A percentile compares a stretch with the other conserved stretches of the same genome.
These are phyloP conservation scores for Chaetophractus vellerosus DNA, from an alignment of 2,797 vertebrate genomes.

Conservation along the genomic window DNA sequence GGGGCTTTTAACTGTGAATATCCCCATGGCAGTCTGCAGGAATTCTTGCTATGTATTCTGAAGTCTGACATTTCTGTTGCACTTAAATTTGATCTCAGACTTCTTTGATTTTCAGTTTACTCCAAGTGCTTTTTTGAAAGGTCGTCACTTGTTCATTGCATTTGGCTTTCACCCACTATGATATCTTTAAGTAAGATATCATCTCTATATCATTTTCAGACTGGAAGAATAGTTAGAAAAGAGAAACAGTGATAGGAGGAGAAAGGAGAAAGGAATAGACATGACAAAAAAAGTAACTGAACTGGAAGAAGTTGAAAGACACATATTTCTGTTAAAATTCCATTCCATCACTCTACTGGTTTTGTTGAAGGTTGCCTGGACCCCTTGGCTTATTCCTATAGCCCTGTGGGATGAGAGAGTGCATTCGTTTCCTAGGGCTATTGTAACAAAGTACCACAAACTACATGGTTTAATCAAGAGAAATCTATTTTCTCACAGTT, in stretches of 20 bases:
- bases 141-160: slow-evolving; percentile 48
- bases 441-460: too few relatives aligned
- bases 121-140: slow-evolving; percentile 67
- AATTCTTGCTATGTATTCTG: slow-evolving; percentile 65
- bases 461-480: too few relatives aligned
- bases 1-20: slow-evolving; percentile 73
- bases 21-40: slow-evolving; percentile 49
- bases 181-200: slow-evolving; percentile 63
- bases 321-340: slow-evolving; percentile 45
- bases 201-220: slow-evolving; percentile 24
- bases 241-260: not conserved
- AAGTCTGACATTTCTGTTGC: slow-evolving; percentile 80
- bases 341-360: not conserved
- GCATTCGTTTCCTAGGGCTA: too few relatives aligned
- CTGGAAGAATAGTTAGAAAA: not conserved
- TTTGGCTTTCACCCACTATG: slow-evolving; percentile 56
- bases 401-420: not conserved
- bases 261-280: slow-evolving; percentile 15
- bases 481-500: too few relatives aligned
- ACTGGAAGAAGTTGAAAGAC: slow-evolving; percentile 41
- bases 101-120: slow-evolving; percentile 77
- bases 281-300: slow-evolving; percentile 24
- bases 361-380: not conserved
- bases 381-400: not conserved
- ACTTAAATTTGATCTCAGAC: slow-evolving; percentile 77